Evolutionary conservation across 2,888 invertebrate genomes (phyloP), one percentile per base, ranked within the genome.

Genomic region (Perizoma affinitatum): DNA sequence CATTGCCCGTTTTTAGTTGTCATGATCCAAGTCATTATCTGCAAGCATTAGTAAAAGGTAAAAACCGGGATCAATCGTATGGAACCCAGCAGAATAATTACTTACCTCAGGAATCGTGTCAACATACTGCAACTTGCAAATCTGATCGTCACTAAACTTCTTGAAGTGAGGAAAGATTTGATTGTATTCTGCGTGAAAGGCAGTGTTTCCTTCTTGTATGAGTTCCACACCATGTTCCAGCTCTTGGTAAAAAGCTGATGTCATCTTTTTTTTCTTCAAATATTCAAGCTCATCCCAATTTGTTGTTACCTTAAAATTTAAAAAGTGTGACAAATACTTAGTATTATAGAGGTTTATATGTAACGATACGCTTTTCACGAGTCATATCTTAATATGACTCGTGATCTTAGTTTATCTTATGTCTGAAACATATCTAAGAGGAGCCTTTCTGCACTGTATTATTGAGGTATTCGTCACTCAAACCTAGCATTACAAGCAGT

Each of bases 181-280:
- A 56, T 87, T 90, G 61, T 86, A 89, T 58, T 90, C 90, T 0
- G 83, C 73, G 60, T 90, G 89, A 65, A 78, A 90, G 0, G 90
- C 90, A 0, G 85, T 87, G 54, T 63, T 75, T 0, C 88, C 90
- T 7, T 75, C 72, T 41, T 70, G 68, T 4, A 90, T 74, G 22
- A 89, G 68, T 35, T 82, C 66, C 6, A 87, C 82, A 0, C 90
- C 90, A 0, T 68, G 69, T 6, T 77, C 72, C 0, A 84, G 67
- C 34, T 80, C 75, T 58, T 82, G 80, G 64, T 90, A 90, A 53
- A 90, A 82, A 5, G 74, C 78, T 0, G 84, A 66, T 0, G 84
- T 85, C 70, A 75, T 76, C 64, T 90, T 90, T 66, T 84, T 90
- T 56, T 73, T 82, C 54, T 89, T 90, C 1, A 90, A 62, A 49